phyloP scores from a whole-genome alignment of 2,797 vertebrate genomes.

The Poliocrania exsul region DNA sequence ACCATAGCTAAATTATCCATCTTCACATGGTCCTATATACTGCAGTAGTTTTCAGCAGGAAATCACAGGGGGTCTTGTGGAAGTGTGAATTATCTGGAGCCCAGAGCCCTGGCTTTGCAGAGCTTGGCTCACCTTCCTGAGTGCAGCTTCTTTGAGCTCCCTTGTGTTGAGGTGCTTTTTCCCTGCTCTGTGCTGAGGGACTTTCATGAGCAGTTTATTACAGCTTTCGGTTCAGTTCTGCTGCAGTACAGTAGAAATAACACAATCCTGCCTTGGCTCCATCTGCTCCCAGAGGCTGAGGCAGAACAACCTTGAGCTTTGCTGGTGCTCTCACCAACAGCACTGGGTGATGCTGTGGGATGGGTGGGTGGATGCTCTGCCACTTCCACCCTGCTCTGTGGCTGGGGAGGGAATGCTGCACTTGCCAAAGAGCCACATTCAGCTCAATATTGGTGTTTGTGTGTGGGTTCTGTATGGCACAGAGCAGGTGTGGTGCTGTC shows the following conservation, averaged over 20 bases:
- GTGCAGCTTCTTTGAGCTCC: neutral
- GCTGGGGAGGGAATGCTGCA: neutral
- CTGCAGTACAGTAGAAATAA: conserved; percentile 45
- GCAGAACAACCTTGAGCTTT: conserved; percentile 59
- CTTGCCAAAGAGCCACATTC: neutral
- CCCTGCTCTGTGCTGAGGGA: conserved; percentile 18
- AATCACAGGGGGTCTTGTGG: accelerated
- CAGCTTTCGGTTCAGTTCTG: conserved; percentile 43
- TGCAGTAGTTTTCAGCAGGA: neutral
- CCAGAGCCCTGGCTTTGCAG: neutral
- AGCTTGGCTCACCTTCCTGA: neutral
- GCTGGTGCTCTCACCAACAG: neutral
- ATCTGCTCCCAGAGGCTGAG: conserved; percentile 40
- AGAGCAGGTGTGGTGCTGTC: accelerated
- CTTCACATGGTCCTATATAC: accelerated
- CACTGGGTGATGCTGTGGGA: neutral
- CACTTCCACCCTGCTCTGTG: accelerated
- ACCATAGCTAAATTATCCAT: neutral
- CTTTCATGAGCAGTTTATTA: neutral
- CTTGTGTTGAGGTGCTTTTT: neutral
- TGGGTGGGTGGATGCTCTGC: neutral
- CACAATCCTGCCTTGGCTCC: conserved; percentile 51
- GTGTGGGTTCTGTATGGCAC: accelerated
- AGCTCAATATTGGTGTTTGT: neutral
- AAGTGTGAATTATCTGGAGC: neutral